Base-by-base conservation (phyloP, 2,888 invertebrate genomes). In the Julus scanicus region DNA sequence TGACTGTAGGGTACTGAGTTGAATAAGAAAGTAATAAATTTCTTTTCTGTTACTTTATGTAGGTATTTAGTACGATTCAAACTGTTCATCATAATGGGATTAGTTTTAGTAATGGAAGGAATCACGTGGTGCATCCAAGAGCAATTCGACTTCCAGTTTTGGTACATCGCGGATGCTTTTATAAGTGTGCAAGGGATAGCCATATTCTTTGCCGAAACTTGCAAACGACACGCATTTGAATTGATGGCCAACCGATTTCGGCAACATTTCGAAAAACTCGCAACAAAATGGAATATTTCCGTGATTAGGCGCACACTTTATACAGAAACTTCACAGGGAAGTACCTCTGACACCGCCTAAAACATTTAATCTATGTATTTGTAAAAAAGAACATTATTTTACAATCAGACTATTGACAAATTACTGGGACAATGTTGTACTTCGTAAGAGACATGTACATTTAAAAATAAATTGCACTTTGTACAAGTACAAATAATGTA, bases 71-170 rank as follows among this genome's bases (percentile, higher is more conserved):
- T 87, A 8, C n/a, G 57, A 6, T n/a, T 87, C 71, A 87, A 80
- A 39, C 37, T 87, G 29, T 87, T 87, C 37, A 39, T 80, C 71
- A 71, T 87, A 13, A 87, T 80, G 80, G 87, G 87, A n/a, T 20
- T 71, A 8, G 29, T 57, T 15, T 39, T 37, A 1, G 37, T 71
- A n/a, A 49, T 71, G 40, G 49, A 71, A 40, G 57, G 40, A 13
- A 29, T 87, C 20, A 15, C 40, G 3, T 71, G 80, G 40, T 17
- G 39, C 6, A 39, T 71, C 29, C n/a, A 87, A 39, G 39, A 71
- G 39, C 40, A 37, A 8, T 63, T 53, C 37, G 93, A 95, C 90
- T 84, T 84, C 20, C 53, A 29, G n/a, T 71, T 37, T 84, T 84
- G 84, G 84, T 84, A 3, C 11, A 84, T 84, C 20, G n/a, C 84